Conservation (phyloP, 1,140 invertebrate genomes). For the Glossosoma conforme region DNA sequence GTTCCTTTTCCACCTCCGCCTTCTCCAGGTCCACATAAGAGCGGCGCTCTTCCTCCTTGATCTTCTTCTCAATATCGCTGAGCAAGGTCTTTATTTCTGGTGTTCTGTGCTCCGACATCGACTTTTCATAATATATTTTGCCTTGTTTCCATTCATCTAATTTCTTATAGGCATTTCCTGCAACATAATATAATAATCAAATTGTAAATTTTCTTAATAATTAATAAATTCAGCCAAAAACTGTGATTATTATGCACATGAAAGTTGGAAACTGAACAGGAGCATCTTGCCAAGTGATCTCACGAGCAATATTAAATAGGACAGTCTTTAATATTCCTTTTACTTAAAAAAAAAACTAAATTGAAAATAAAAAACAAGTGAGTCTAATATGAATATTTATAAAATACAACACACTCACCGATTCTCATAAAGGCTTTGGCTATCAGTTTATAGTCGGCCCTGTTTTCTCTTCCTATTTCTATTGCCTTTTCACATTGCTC, state of each 20-base stretch:
- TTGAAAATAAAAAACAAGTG: too few species aligned
- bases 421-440: slow-evolving; percentile 89
- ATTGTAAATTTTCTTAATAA: too few species aligned
- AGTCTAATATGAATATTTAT: too few species aligned
- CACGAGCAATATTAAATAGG: background rate
- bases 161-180: slow-evolving; percentile 67
- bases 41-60: slow-evolving; percentile 85
- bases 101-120: slow-evolving; percentile 94
- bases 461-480: slow-evolving; percentile 92
- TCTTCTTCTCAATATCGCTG: slow-evolving; percentile 71
- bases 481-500: slow-evolving; percentile 90
- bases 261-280: too few species aligned
- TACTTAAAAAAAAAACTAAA: too few species aligned
- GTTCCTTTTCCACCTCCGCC: slow-evolving; percentile 90
- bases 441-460: slow-evolving; percentile 95
- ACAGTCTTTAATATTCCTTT: too few species aligned
- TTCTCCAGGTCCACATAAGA: slow-evolving; percentile 92
- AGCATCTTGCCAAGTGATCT: too few species aligned
- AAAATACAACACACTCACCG: slow-evolving; percentile 56
- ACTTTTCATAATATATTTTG: slow-evolving; percentile 93
- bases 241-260: too few species aligned
- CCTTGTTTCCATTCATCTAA: slow-evolving; percentile 80
- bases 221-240: too few species aligned
- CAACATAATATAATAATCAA: too few species aligned
- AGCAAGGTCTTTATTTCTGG: slow-evolving; percentile 85